Evolutionary conservation across 1,140 invertebrate genomes (phyloP), one percentile per base, ranked within the genome.

Genomic region (Lasaia peninsularis): DNA sequence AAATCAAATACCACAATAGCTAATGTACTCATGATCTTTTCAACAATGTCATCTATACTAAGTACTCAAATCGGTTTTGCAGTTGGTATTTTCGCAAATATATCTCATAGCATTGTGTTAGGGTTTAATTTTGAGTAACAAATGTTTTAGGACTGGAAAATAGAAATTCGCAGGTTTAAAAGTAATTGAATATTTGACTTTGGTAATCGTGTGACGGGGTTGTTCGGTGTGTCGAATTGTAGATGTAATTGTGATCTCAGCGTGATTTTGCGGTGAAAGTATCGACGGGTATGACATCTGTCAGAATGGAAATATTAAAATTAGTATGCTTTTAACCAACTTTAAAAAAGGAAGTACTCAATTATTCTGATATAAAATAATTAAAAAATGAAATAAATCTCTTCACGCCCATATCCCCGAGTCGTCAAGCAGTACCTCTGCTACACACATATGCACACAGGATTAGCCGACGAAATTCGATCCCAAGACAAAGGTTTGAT

Each of bases 161-260:
- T 44, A 20, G 54, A 35, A 55, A 33, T 57, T 71, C 60, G 65
- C 63, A 52, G 10, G 32, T 60, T 33, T 53, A 60, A 65, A 62
- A 56, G 78, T 83, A 86, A 86, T 83, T 80, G 82, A 86, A 79
- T 81, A 81, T 86, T 83, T 86, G 80, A 86, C 80, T 86, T 81
- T 65, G 54, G 51, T 78, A 83, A 67, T 78, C 63, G 78, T 80
- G 77, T 86, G 80, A 86, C 81, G 76, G 80, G 82, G 80, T 73
- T 64, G 67, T 62, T 50, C 18, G 44, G 73, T 67, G 74, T 75
- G 73, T 56, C 75, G 74, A 83, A 86, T 80, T 40, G 21, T 58
- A 6, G 21, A 75, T 62, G 62, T 63, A 72, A 79, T 73, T 71
- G 67, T 62, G 57, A 62, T 28, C 69, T 61, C 71, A 73, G 71